Evolutionary conservation across 2,113 vertebrate species (phyloP).

Genomic region (Aythya baeri): DNA sequence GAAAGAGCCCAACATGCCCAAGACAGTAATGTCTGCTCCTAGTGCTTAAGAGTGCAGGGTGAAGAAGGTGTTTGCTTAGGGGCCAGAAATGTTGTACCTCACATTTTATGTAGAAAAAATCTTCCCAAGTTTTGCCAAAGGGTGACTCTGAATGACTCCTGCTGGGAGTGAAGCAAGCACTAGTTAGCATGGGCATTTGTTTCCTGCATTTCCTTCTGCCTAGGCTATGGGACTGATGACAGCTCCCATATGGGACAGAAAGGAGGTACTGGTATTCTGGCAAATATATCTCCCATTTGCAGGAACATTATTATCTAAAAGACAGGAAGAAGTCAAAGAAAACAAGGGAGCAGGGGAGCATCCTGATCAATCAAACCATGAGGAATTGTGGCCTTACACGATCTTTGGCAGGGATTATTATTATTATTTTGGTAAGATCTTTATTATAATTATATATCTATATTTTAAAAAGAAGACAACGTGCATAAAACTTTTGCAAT

Average conservation of each 20-base stretch:
- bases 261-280: background rate
- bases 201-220: background rate
- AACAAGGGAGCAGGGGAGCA: background rate
- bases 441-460: background rate
- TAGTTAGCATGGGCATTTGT: background rate
- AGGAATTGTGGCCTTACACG: background rate
- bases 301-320: background rate
- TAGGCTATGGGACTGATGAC: background rate
- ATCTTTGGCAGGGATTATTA: background rate
- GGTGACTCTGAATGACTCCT: background rate
- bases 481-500: background rate
- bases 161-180: background rate
- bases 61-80: background rate
- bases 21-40: background rate
- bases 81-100: background rate
- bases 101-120: background rate
- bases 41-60: background rate
- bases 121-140: background rate
- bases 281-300: background rate
- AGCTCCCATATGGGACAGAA: background rate
- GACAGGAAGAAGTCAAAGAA: background rate
- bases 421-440: background rate
- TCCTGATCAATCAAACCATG: background rate
- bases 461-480: background rate
- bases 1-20: background rate